These are phyloP conservation scores for Prionailurus viverrinus DNA, from an alignment of 2,113 vertebrate species.

Conservation along the genomic window DNA sequence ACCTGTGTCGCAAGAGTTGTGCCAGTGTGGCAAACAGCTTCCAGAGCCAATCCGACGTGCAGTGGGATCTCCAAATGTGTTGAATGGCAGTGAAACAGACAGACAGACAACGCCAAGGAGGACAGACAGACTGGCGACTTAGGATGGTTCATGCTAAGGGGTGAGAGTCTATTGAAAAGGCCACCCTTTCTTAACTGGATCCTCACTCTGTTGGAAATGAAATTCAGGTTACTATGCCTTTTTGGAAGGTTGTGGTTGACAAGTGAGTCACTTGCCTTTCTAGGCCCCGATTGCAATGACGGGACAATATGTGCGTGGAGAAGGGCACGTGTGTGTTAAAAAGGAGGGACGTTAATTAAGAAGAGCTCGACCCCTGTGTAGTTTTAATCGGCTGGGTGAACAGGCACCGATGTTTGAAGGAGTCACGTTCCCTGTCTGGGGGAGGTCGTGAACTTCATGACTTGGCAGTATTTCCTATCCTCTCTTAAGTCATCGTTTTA, in stretches of 20 bases:
- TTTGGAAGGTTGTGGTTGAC: not conserved
- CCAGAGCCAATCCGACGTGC: not conserved
- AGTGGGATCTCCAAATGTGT: not conserved
- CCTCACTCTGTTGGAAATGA: not conserved
- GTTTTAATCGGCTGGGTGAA: not conserved
- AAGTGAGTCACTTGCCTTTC: not conserved
- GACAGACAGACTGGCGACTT: not conserved
- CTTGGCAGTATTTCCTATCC: not conserved
- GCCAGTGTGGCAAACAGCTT: not conserved
- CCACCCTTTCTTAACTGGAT: not conserved
- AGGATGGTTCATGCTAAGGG: not conserved
- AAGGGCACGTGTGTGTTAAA: not conserved
- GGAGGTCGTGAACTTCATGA: not conserved
- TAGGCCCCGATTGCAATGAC: not conserved
- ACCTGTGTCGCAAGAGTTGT: not conserved
- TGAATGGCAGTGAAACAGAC: not conserved
- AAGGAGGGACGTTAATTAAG: not conserved
- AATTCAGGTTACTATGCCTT: not conserved
- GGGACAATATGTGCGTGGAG: fast-evolving
- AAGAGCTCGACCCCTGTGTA: not conserved
- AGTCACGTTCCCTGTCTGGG: not conserved
- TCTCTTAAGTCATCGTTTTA: not conserved
- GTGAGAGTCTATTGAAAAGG: not conserved
- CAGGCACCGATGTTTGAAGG: not conserved
- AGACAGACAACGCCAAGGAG: not conserved